phyloP scores from a whole-genome alignment of 2,888 invertebrate species.

The Neria commutata region DNA sequence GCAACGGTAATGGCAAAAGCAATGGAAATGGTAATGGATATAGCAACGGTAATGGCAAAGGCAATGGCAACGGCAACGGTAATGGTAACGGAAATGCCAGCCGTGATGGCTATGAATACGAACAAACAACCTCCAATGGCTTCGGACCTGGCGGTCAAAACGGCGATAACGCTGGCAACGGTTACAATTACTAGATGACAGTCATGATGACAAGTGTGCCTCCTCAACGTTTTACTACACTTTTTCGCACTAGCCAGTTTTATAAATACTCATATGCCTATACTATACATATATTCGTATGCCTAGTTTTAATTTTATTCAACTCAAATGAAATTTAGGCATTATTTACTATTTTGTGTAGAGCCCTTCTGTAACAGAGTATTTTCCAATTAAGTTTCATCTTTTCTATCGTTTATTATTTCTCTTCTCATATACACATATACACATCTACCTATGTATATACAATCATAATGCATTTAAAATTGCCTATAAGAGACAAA shows the following conservation, averaged over 20 bases:
- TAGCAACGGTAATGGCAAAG: conserved; percentile 39
- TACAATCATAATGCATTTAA: conserved; percentile 41
- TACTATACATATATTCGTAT: too few species aligned
- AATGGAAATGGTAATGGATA: conserved; percentile 16
- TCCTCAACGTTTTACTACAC: neutral
- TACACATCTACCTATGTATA: too few species aligned
- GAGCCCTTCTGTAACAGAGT: too few species aligned
- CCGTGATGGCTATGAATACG: conserved; percentile 33
- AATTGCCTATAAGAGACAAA: conserved; percentile 34
- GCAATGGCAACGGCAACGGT: conserved; percentile 40
- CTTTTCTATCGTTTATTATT: neutral
- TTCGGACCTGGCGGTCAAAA: conserved; percentile 55
- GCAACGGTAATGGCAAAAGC: conserved; percentile 38
- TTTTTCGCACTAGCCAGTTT: conserved; percentile 12
- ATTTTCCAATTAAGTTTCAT: neutral
- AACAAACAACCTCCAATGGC: conserved; percentile 35
- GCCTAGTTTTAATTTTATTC: neutral
- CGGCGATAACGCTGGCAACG: conserved; percentile 58
- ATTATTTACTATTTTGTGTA: neutral
- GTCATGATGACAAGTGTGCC: conserved; percentile 29
- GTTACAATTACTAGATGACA: conserved; percentile 53
- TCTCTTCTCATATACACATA: too few species aligned
- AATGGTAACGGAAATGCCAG: conserved; percentile 43
- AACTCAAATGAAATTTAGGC: conserved; percentile 1
- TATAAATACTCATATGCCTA: conserved; percentile 16